A percentile compares a stretch with the other conserved stretches of the same genome.
Evolutionary conservation across 1,140 invertebrate species (phyloP).

Genomic region (Drosophila triauraria): DNA sequence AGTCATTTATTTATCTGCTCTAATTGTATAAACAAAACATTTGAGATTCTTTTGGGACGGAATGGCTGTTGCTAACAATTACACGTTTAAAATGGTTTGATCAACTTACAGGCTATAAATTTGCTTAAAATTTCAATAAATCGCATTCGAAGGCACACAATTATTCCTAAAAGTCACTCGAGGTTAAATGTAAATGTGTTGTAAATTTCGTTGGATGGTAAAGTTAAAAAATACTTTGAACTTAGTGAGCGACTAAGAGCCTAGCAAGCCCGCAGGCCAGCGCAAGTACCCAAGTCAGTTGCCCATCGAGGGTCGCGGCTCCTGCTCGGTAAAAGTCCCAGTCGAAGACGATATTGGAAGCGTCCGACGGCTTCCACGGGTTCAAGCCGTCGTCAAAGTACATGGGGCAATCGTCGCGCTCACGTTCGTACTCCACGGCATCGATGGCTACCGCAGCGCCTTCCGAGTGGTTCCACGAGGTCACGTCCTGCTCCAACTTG

Average conservation of each 20-base stretch:
- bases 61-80: conserved; percentile 32
- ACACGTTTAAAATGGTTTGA: conserved; percentile 11
- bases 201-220: conserved; percentile 37
- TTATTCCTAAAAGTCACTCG: conserved; percentile 28
- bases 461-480: conserved; percentile 93
- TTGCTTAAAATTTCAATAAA: conserved; percentile 27
- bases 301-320: conserved; percentile 13
- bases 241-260: conserved; percentile 25
- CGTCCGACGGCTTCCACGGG: conserved; percentile 92
- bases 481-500: conserved; percentile 95
- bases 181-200: conserved; percentile 9
- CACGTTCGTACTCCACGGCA: conserved; percentile 96
- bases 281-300: conserved; percentile 10
- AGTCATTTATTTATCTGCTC: conserved; percentile 45
- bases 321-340: conserved; percentile 83
- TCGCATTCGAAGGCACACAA: conserved; percentile 42
- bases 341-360: conserved; percentile 89
- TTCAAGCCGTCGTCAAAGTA: conserved; percentile 96
- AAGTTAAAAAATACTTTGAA: conserved; percentile 39
- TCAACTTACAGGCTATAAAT: conserved; percentile 49
- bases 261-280: conserved; percentile 24
- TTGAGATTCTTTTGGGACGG: conserved; percentile 70
- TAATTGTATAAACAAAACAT: conserved; percentile 59
- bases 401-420: conserved; percentile 98
- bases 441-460: conserved; percentile 96